phyloP scores from a whole-genome alignment of 2,888 invertebrate species.

The Neria commutata region DNA sequence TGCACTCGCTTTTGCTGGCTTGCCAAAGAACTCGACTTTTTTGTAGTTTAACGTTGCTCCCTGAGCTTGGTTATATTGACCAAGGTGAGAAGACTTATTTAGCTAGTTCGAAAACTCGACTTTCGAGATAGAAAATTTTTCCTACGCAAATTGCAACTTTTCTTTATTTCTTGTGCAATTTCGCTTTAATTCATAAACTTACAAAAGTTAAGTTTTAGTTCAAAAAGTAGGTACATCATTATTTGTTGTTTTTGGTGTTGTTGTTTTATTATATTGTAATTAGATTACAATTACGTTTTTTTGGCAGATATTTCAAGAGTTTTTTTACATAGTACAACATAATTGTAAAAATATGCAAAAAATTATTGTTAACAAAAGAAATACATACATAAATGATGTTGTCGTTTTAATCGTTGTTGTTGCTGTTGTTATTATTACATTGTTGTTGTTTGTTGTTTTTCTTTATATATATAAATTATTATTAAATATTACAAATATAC shows the following conservation, averaged over 20 bases:
- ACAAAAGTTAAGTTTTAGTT: too few species aligned
- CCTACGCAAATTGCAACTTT: not conserved
- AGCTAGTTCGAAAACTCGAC: too few species aligned
- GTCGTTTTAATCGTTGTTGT: not conserved
- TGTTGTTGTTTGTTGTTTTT: not conserved
- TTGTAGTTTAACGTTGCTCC: too few species aligned
- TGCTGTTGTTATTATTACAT: constrained; percentile 2
- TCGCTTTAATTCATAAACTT: not conserved
- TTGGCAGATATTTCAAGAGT: constrained; percentile 1
- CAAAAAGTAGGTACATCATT: not conserved
- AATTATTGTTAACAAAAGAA: not conserved
- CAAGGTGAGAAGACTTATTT: too few species aligned
- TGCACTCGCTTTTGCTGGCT: too few species aligned
- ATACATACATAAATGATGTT: not conserved
- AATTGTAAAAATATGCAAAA: constrained; percentile 2
- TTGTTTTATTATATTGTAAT: not conserved
- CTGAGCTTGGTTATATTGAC: too few species aligned
- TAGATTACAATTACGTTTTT: not conserved
- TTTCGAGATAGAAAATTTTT: too few species aligned
- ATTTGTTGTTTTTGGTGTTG: not conserved
- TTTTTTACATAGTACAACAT: not conserved
- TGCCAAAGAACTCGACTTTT: too few species aligned
- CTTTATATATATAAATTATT: constrained; percentile 1
- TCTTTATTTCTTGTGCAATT: not conserved
- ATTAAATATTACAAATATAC: constrained; percentile 46